phyloP scores from a whole-genome alignment of 2,888 invertebrate genomes.

The Tanypteryx hageni region DNA sequence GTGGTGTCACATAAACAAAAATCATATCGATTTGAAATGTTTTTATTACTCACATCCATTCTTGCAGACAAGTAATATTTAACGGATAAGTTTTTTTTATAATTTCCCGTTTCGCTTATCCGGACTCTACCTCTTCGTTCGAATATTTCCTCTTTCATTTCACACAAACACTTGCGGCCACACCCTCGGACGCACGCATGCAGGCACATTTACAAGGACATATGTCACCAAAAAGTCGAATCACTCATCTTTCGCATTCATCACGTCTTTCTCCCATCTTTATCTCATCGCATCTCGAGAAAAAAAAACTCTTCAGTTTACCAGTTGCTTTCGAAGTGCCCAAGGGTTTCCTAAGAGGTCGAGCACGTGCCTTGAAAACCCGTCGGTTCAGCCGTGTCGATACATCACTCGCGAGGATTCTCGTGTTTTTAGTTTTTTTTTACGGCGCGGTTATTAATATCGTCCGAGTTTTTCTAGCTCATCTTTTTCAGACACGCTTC shows the following conservation, averaged over 20 bases:
- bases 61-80: too few relatives aligned
- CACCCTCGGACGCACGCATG: background rate
- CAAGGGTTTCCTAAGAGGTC: background rate
- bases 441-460: background rate
- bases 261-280: background rate
- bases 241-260: background rate
- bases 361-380: constrained; percentile 7
- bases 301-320: constrained; percentile 4
- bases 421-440: background rate
- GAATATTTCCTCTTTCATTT: background rate
- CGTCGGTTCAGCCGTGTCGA: background rate
- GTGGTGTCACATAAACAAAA: too few relatives aligned
- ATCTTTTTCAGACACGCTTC: background rate
- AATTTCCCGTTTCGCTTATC: background rate
- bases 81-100: too few relatives aligned
- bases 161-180: background rate
- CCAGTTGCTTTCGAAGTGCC: background rate
- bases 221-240: background rate
- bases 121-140: background rate
- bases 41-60: too few relatives aligned
- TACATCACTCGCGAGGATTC: background rate
- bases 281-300: background rate
- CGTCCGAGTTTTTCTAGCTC: background rate
- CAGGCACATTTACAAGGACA: background rate
- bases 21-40: too few relatives aligned